Evolutionary conservation across 2,888 invertebrate species (phyloP), one percentile per base, ranked within the genome.

Genomic region (Parelbella ahira): DNA sequence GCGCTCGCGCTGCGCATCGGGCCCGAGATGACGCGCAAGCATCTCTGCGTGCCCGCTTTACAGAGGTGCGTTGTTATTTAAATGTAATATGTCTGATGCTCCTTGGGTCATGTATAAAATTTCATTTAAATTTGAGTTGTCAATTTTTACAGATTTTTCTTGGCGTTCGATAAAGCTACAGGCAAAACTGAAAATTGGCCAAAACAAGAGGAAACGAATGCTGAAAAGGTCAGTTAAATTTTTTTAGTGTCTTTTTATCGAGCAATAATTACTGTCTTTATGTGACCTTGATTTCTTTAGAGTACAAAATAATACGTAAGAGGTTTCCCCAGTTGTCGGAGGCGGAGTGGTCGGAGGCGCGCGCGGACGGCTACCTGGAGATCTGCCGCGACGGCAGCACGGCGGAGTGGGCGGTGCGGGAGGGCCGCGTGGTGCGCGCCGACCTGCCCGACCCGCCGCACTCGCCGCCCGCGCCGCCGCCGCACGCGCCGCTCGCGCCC

Each of bases 1-100:
- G 91, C 93, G n/a, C 71, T 95, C n/a, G 91, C 93, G 2, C 79
- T 93, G 39, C 86, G 95, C 21, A 89, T 95, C 36, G 95, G 94
- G 0, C 91, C 92, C 0, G 93, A 93, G 56, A 93, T 94, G 91
- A 93, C 93, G 0, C 89, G 92, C 47, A 90, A 91, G 44, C 93
- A 94, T 56, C 77, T 95, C 1, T 91, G 92, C 34, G 91, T 93
- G 30, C 92, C 93, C 1, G 90, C 92, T 0, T 63, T 93, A 19
- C 91, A 92, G 55, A 88, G 68, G 70, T 69, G n/a, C n/a, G n/a
- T n/a, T n/a, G n/a, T n/a, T n/a, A n/a, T n/a, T n/a, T n/a, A n/a
- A n/a, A n/a, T n/a, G n/a, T n/a, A n/a, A n/a, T n/a, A n/a, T n/a
- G n/a, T n/a, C n/a, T n/a, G n/a, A n/a, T n/a, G n/a, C n/a, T n/a